Evolutionary conservation across 1,140 invertebrate species (phyloP), one percentile per base, ranked within the genome.

Genomic region (Theocolax elegans): DNA sequence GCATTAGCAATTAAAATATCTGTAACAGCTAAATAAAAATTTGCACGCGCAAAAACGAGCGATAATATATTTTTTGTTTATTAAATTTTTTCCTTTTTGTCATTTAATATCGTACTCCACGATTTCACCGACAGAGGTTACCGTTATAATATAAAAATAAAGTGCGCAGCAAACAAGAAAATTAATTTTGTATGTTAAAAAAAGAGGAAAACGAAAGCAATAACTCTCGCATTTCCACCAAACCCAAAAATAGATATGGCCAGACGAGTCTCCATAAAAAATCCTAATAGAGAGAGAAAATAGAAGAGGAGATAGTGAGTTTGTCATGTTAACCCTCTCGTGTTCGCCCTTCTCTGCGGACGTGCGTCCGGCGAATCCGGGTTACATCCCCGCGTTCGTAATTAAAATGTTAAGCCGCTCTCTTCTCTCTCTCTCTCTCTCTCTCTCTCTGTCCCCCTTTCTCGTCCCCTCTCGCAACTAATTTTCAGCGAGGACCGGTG

Each of bases 371-470:
- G 60, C 42, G 72, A 63, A 74, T 73, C 63, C 49, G 49, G 64
- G 65, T 54, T 40, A 62, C 35, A 31, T 58, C 31, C 66, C 0
- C 17, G 19, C 46, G 21, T 35, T 75, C 70, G 74, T 79, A 76
- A 77, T 79, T 77, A 79, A 77, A 77, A 77, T 75, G 77, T 78
- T 75, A 73, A 76, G 75, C 73, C 73, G 62, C 60, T 75, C 62
- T 13, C 6, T 35, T 35, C 31, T 35, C 31, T 35, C 4, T 10
- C 51, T 54, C n/a, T n/a, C n/a, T n/a, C n/a, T n/a, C 46, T 63
- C 60, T 46, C 17, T n/a, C n/a, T n/a, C n/a, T n/a, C n/a, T n/a
- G n/a, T n/a, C n/a, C n/a, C n/a, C n/a, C n/a, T n/a, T n/a, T 25
- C 29, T 10, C 27, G 3, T 23, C 38, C 12, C 58, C 66, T 51